These are phyloP conservation scores for Ectobius pallidus DNA, from an alignment of 2,888 invertebrate genomes.

Conservation along the genomic window DNA sequence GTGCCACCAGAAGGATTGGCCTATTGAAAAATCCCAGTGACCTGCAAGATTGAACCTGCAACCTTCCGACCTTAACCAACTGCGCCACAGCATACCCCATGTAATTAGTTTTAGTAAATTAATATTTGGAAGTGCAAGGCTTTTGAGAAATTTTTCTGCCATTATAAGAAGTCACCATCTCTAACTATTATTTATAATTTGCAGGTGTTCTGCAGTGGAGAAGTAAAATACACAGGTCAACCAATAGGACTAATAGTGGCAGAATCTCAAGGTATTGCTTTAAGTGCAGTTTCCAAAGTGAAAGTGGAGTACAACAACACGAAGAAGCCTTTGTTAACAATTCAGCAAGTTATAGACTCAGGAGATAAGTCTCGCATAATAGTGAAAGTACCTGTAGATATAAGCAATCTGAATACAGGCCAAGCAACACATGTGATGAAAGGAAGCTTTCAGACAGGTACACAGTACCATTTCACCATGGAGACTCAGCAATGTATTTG, in stretches of 20 bases:
- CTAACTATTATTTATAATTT: too few species aligned
- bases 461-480: conserved; percentile 78
- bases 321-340: conserved; percentile 17
- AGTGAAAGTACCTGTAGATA: neutral
- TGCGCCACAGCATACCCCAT: too few species aligned
- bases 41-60: too few species aligned
- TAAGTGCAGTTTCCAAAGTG: conserved; percentile 63
- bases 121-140: too few species aligned
- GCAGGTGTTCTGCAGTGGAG: conserved; percentile 60
- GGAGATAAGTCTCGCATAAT: conserved; percentile 20
- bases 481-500: conserved; percentile 73
- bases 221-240: conserved; percentile 71
- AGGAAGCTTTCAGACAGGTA: conserved; percentile 63
- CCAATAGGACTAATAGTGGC: conserved; percentile 78
- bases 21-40: too few species aligned
- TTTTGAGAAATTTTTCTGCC: too few species aligned
- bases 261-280: conserved; percentile 62
- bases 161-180: too few species aligned
- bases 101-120: too few species aligned
- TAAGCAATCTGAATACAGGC: neutral
- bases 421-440: conserved; percentile 54
- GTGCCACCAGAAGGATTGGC: too few species aligned
- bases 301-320: conserved; percentile 61
- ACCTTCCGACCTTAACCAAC: too few species aligned
- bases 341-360: conserved; percentile 30